Base-by-base conservation (phyloP, 2,888 invertebrate genomes). In the Caenorhabditis parvicauda region DNA sequence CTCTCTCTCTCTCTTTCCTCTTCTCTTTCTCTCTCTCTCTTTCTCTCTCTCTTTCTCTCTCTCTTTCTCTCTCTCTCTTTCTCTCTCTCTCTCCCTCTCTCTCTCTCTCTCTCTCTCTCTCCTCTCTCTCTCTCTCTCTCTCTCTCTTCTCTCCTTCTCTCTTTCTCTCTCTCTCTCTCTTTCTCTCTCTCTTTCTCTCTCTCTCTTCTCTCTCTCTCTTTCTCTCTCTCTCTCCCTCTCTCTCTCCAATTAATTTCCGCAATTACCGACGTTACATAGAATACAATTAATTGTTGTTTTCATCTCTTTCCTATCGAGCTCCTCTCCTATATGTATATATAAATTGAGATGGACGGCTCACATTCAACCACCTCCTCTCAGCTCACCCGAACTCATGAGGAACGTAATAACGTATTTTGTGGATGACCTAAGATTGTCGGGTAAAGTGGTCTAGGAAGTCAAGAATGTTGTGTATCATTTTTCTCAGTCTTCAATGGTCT, bases 251-350 rank as follows among this genome's bases (percentile, higher is more conserved):
- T n/a, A n/a, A n/a, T n/a, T n/a, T n/a, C n/a, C n/a, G n/a, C n/a
- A n/a, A n/a, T 12, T 19, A n/a, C 17, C 19, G 4, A 27, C 9
- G 22, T 28, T 44, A 28, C 47, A 50, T 55, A 55, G 49, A 55
- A 50, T 55, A 50, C 55, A 55, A 44, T 44, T 49, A 50, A 45
- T 49, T 50, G 50, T 55, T 55, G 49, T 49, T 43, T 48, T 39
- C 32, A 19, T n/a, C n/a, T n/a, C n/a, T n/a, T n/a, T n/a, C n/a
- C n/a, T n/a, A n/a, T n/a, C n/a, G n/a, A n/a, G n/a, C n/a, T n/a
- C n/a, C n/a, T n/a, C n/a, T n/a, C n/a, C n/a, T n/a, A n/a, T n/a
- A n/a, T n/a, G n/a, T n/a, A n/a, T n/a, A n/a, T n/a, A n/a, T n/a
- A n/a, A n/a, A n/a, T n/a, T n/a, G n/a, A n/a, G n/a, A n/a, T n/a